A percentile compares a stretch with the other conserved stretches of the same genome.
Conservation (phyloP, 37 sponge, comb jelly and placozoan species). For the Tethya wilhelma region DNA sequence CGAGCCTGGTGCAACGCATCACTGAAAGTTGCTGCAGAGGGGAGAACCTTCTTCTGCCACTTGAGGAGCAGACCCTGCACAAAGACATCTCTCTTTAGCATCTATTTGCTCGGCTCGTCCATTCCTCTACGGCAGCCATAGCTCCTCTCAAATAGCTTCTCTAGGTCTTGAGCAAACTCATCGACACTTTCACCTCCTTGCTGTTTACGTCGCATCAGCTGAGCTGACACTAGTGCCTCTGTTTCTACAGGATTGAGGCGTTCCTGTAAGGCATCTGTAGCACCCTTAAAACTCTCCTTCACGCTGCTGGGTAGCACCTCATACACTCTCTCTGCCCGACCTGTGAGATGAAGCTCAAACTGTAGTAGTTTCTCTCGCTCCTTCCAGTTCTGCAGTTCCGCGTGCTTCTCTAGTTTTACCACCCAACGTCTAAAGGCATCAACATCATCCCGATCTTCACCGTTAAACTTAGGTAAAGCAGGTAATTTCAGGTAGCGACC, state of each 20-base stretch:
- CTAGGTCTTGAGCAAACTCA: slow-evolving; percentile 16
- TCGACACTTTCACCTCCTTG: slow-evolving; percentile 4
- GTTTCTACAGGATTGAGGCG: slow-evolving; percentile 16
- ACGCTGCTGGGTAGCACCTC: slow-evolving; percentile 1
- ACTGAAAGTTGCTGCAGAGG: slow-evolving; percentile 22
- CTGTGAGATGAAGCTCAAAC: slow-evolving; percentile 33
- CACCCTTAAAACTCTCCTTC: neutral
- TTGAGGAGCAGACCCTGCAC: slow-evolving; percentile 31
- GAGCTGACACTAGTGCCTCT: slow-evolving; percentile 23
- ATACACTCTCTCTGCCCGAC: slow-evolving; percentile 28
- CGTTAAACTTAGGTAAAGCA: too few relatives aligned
- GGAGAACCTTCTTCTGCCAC: slow-evolving; percentile 48
- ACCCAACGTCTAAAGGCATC: slow-evolving; percentile 8
- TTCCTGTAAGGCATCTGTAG: slow-evolving; percentile 9
- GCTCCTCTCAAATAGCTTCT: slow-evolving; percentile 35
- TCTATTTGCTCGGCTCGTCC: too few relatives aligned
- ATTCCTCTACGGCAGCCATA: slow-evolving; percentile 30
- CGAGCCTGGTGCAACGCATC: slow-evolving; percentile 34
- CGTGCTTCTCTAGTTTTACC: slow-evolving; percentile 5
- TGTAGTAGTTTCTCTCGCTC: slow-evolving; percentile 38
- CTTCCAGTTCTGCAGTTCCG: slow-evolving; percentile 24
- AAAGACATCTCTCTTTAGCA: slow-evolving; percentile 38
- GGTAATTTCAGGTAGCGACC: too few relatives aligned
- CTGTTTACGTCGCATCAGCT: slow-evolving; percentile 27
- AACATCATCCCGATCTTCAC: slow-evolving; percentile 3